Base-by-base conservation (phyloP, 2,113 vertebrate genomes). In the Lonchura striata region DNA sequence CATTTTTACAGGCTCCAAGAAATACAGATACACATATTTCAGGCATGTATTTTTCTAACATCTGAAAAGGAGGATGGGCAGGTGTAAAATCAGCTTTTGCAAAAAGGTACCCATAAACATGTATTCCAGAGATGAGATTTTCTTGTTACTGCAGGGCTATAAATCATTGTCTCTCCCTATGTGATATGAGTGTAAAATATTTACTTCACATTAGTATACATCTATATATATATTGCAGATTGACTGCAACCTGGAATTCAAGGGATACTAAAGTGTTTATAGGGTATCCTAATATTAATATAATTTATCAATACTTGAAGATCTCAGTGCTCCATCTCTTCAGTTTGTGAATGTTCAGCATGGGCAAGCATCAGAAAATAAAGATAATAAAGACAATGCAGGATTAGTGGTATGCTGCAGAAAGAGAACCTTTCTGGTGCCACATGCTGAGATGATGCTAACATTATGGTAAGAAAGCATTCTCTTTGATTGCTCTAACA, bases 401-500 rank as follows among this genome's bases (percentile, higher is more conserved):
- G 69, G 77, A 95, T 95, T 94, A 95, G 70, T 82, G 70, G 57
- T 80, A 94, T 41, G 59, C 69, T 83, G 75, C 92, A 96, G 90
- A 94, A 97, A 86, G 66, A 92, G 82, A 95, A 95, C 87, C 93
- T 95, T 95, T 96, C 94, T 96, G 68, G 77, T 11, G 19, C 95
- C 95, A 93, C 95, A 94, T 95, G 89, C 93, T 97, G 95, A 97
- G 97, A 96, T 93, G 91, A 95, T 94, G 89, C 93, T 83, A 95
- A 96, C 95, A 96, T 95, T 96, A 95, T 87, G 86, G 85, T 72
- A 95, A 93, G 70, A 75, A 95, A 97, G 88, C 91, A 95, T 94
- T 68, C 94, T 93, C 95, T 97, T 83, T 97, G 97, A 98, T 97
- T 97, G 86, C 96, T 94, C 93, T 95, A 94, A 96, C 88, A 96